Evolutionary conservation across 2,113 vertebrate genomes (phyloP).

Genomic region (Lucifuga dentata): DNA sequence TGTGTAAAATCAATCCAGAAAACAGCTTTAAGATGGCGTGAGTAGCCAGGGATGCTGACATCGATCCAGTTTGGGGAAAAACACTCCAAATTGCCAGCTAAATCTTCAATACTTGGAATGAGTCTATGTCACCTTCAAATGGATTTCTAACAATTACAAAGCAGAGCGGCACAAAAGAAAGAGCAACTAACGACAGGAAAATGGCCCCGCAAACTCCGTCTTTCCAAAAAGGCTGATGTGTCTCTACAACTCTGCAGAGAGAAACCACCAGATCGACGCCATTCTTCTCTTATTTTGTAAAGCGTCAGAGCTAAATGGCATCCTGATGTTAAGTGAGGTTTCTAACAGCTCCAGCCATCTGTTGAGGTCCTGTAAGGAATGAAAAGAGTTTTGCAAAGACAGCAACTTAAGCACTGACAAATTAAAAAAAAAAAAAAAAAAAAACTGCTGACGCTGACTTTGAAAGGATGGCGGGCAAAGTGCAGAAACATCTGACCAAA

Average conservation of each 20-base stretch:
- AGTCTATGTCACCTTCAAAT: slow-evolving; percentile 18
- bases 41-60: slow-evolving; percentile 33
- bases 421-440: too few species aligned
- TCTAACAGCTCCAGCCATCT: slow-evolving; percentile 33
- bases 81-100: slow-evolving; percentile 3
- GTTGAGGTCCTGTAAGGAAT: slow-evolving; percentile 49
- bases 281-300: slow-evolving; percentile 6
- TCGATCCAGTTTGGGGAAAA: slow-evolving; percentile 37
- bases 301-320: slow-evolving; percentile 5
- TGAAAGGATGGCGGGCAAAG: slow-evolving; percentile 39
- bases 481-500: slow-evolving; percentile 36
- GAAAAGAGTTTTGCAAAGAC: slow-evolving; percentile 38
- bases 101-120: slow-evolving; percentile 35
- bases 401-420: slow-evolving; percentile 20
- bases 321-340: slow-evolving; percentile 24
- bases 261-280: too few species aligned
- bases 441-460: slow-evolving; percentile 41
- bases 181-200: not conserved
- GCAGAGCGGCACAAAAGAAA: not conserved
- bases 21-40: slow-evolving; percentile 37
- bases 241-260: not conserved
- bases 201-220: not conserved
- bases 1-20: slow-evolving; percentile 57
- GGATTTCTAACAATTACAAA: slow-evolving; percentile 29
- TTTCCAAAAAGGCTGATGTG: not conserved